Base-by-base conservation (phyloP, 2,888 invertebrate genomes). In the Drosophila gaucha region DNA sequence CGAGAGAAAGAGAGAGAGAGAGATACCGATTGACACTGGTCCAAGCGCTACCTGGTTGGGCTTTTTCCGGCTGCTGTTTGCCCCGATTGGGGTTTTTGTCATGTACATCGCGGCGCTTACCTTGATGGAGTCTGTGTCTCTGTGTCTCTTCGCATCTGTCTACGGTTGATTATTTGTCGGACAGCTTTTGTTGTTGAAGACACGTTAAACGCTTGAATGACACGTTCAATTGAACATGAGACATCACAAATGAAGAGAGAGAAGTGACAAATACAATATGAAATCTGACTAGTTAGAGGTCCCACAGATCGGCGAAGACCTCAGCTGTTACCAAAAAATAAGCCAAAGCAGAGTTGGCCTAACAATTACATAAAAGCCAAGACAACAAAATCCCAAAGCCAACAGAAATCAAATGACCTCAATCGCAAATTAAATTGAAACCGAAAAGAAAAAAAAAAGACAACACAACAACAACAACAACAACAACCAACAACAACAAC, bases 201-300 rank as follows among this genome's bases (percentile, higher is more conserved):
- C 62, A 69, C 68, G 80, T 67, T 83, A 71, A 82, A 67, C 71
- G 82, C 82, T 63, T 84, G 84, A 83, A 83, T 77, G 82, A 83
- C 82, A 83, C 82, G 82, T 83, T 86, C 82, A 84, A 83, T 83
- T 84, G 86, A 84, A 83, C 71, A 79, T 73, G 73, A 70, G 80
- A 68, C 76, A 72, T 65, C 57, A 62, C 6, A 65, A 60, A 67
- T 43, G 12, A 10, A 14, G 18, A 28, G 44, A 16, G n/a, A 46
- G 30, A 31, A 69, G 56, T 49, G 38, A 63, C 64, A 71, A 78
- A 77, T 67, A 55, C 60, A 50, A 41, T 10, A 38, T 52, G 69
- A 73, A 59, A 68, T 73, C 56, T 43, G 75, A 64, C 73, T 57
- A 46, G 69, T 60, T 68, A 68, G 35, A 68, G 68, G 68, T 59